Evolutionary conservation across 2,888 invertebrate genomes (phyloP).

Genomic region (Microdon myrmicae): DNA sequence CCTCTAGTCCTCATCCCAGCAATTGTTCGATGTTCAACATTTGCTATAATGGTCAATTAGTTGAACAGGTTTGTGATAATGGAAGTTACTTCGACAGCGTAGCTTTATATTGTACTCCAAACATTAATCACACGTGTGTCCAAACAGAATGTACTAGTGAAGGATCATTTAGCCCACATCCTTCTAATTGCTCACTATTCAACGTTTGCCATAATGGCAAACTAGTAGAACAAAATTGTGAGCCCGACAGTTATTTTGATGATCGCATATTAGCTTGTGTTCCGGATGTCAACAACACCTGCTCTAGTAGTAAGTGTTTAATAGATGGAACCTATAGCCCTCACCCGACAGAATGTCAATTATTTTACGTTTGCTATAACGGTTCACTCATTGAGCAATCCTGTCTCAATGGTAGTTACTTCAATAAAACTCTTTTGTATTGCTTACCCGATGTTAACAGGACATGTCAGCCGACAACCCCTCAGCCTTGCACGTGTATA

Average conservation of each 20-base stretch:
- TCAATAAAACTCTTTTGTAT: background rate
- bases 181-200: conserved; percentile 55
- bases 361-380: conserved; percentile 18
- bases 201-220: conserved; percentile 56
- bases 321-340: conserved; percentile 6
- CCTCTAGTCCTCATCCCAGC: conserved; percentile 1
- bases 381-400: conserved; percentile 9
- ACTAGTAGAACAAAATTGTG: conserved; percentile 56
- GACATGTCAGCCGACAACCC: background rate
- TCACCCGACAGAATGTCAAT: conserved; percentile 7
- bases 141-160: conserved; percentile 52
- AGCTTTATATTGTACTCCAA: conserved; percentile 17
- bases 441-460: background rate
- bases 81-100: conserved; percentile 56
- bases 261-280: conserved; percentile 38
- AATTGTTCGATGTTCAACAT: conserved; percentile 16
- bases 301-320: conserved; percentile 52
- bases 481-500: conserved; percentile 3
- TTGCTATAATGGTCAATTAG: conserved; percentile 52
- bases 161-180: conserved; percentile 52
- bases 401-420: conserved; percentile 11
- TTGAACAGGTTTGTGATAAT: conserved; percentile 53
- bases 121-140: conserved; percentile 33
- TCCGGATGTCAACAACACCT: conserved; percentile 53
- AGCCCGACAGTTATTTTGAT: conserved; percentile 56